phyloP scores from a whole-genome alignment of 2,113 vertebrate species.

The Lipophrys pholis region DNA sequence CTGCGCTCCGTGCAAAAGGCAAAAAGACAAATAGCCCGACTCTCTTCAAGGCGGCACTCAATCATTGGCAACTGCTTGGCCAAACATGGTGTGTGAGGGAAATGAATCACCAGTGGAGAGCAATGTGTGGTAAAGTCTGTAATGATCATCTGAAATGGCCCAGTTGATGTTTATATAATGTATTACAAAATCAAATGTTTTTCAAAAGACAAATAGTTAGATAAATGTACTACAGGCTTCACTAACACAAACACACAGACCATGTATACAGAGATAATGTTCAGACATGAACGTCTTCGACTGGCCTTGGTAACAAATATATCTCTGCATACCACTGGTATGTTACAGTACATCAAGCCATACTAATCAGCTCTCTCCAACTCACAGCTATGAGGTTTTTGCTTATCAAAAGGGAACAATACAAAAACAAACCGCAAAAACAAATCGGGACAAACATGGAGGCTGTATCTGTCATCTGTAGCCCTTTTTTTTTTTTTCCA shows the following conservation, averaged over 20 bases:
- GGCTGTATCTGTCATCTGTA: conserved; percentile 19
- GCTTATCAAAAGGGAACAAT: conserved; percentile 18
- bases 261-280: conserved; percentile 10
- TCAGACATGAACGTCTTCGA: background rate
- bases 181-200: background rate
- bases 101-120: conserved; percentile 18
- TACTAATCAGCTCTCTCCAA: conserved; percentile 3
- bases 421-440: conserved; percentile 1
- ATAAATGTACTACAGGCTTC: background rate
- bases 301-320: conserved; percentile 14
- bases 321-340: background rate
- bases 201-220: background rate
- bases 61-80: conserved; percentile 12
- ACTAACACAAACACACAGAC: background rate
- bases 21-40: conserved; percentile 5
- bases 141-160: conserved; percentile 12
- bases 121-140: conserved; percentile 4
- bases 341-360: background rate
- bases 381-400: conserved; percentile 6
- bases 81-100: conserved; percentile 23
- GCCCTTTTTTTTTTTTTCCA: background rate
- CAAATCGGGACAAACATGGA: conserved; percentile 15
- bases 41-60: conserved; percentile 30
- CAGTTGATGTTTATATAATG: background rate
- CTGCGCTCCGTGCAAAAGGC: conserved; percentile 19